Evolutionary conservation across 2,113 vertebrate genomes (phyloP), one percentile per base, ranked within the genome.

Genomic region (Leucopsar rothschildi): DNA sequence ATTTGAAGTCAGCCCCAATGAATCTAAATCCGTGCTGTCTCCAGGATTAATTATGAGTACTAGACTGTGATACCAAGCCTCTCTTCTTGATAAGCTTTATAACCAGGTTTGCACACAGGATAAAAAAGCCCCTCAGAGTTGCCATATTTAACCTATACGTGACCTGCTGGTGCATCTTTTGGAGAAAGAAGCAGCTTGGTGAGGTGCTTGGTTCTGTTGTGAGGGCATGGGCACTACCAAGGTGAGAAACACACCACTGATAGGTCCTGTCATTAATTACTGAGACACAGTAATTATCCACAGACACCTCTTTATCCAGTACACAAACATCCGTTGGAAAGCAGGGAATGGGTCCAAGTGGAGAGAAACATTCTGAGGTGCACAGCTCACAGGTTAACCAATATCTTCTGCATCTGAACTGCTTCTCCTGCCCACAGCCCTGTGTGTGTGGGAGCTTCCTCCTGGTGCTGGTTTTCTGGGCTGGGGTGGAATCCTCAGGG

Each of bases 41-140:
- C 97, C 75, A 84, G 98, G 97, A 98, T 98, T 98, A 98, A 98
- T 98, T 97, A 97, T 96, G 97, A 97, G 96, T 97, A 97, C 96
- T 96, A 98, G 97, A 96, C 97, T 97, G 96, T 88, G 97, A 92
- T 81, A 96, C 90, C 96, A 97, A 98, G 96, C 97, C 91, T 98
- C 95, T 97, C 97, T 93, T 91, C 94, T 96, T 95, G 97, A 96
- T 98, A 97, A 98, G 97, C 96, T 97, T 90, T 96, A 92, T 94
- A 91, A 97, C 96, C 93, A 97, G 95, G 97, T 98, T 98, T 97
- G 94, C 97, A 96, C 95, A 92, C 56, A 94, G 92, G 90, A 97
- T 95, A 97, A 98, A 97, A 94, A 44, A 94, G 90, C 95, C 92
- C 95, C 96, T 95, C 93, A 96, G 89, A 91, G 90, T 65, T 97